Base-by-base conservation (phyloP, 2,888 invertebrate genomes). In the Drepanosiphum platanoidis region DNA sequence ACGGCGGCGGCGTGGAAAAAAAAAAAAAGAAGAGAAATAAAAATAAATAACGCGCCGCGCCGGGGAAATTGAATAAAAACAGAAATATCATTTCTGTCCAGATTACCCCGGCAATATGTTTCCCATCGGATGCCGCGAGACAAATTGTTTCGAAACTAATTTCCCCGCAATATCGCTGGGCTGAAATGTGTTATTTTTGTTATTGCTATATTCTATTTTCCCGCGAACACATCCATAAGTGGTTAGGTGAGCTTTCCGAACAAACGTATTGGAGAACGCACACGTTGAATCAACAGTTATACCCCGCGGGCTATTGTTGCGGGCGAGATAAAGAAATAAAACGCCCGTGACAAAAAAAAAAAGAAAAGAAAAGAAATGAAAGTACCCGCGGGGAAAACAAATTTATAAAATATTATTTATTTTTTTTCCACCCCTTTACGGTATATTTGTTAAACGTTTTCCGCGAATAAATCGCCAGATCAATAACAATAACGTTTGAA, bases 241-340 rank as follows among this genome's bases (percentile, higher is more conserved):
- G 32, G 22, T 66, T 78, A n/a, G n/a, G n/a, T 3, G 5, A 66
- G 13, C 27, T 22, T 42, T 42, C 42, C 42, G 13, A 32, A 78
- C 42, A n/a, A 30, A 32, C 32, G 30, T 11, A 27, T n/a, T n/a
- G 32, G 27, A 42, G 42, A 39, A 42, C 42, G 42, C 64, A 42
- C 42, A 78, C 46, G n/a, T n/a, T 68, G 79, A 79, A 68, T 68
- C 46, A 68, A 79, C 66, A 79, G 66, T 66, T 66, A 32, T 72
- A 11, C n/a, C 32, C 34, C 34, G 46, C 46, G 64, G 58, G 30
- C 42, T 3, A 66, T 79, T 66, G 32, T 66, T 32, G 15, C 42
- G 13, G 46, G 9, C 18, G 3, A 8, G 66, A 32, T 27, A 32
- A 27, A 68, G n/a, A 34, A 34, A 34, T 42, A 42, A 79, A 79